A percentile compares a stretch with the other conserved stretches of the same genome.
These are phyloP conservation scores for Brenthis daphne DNA, from an alignment of 2,888 invertebrate species.

Conservation along the genomic window DNA sequence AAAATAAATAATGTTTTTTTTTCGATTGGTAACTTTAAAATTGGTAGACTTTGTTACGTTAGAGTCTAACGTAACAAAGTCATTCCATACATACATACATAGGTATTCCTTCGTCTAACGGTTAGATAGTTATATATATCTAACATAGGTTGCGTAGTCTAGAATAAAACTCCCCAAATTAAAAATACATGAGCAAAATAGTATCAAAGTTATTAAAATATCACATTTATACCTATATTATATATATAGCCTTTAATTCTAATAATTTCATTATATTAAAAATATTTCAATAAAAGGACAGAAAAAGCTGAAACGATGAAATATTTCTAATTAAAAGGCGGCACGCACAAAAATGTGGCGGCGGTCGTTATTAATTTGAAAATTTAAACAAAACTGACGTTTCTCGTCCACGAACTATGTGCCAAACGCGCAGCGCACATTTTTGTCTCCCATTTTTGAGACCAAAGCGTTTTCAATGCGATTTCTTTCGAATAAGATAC, in stretches of 20 bases:
- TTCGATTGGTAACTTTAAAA: neutral
- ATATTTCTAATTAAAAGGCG: conserved; percentile 76
- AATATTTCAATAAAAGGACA: conserved; percentile 36
- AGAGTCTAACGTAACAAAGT: too few relatives aligned
- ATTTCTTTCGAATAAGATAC: conserved; percentile 21
- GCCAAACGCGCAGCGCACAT: conserved; percentile 63
- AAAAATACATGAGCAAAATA: too few relatives aligned
- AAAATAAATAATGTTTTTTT: neutral
- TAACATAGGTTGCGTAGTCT: too few relatives aligned
- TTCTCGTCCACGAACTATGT: conserved; percentile 73
- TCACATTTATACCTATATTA: neutral
- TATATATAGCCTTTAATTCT: conserved; percentile 3
- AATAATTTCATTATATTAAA: conserved; percentile 31
- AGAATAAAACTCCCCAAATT: too few relatives aligned
- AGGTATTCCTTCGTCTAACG: too few relatives aligned
- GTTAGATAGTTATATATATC: too few relatives aligned
- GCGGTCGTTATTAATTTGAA: conserved; percentile 74
- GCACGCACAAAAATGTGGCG: conserved; percentile 60
- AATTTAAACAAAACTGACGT: conserved; percentile 78
- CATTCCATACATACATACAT: too few relatives aligned
- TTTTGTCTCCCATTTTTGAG: conserved; percentile 62
- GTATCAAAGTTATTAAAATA: too few relatives aligned
- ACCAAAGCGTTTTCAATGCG: conserved; percentile 31
- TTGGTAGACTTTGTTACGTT: neutral
- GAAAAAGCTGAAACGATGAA: conserved; percentile 66